Percentiles rank a stretch among this genome's conserved stretches.
These are phyloP conservation scores for Epistrophe grossulariae DNA, from an alignment of 2,888 invertebrate genomes.

Conservation along the genomic window DNA sequence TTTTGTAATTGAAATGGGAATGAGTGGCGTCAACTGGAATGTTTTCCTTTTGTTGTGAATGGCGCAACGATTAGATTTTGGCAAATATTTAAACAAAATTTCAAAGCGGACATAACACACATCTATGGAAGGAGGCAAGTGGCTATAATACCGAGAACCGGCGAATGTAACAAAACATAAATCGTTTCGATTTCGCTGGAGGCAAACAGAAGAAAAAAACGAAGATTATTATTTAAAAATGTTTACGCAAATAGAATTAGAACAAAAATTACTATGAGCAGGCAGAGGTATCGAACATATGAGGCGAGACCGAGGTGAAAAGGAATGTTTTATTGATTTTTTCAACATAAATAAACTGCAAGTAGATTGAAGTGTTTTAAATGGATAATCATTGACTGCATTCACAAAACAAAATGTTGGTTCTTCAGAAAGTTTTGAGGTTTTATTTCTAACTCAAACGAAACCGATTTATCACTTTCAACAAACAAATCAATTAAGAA, in stretches of 20 bases:
- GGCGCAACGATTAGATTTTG: constrained; percentile 21
- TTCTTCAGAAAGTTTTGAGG: constrained; percentile 23
- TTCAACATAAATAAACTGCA: constrained; percentile 11
- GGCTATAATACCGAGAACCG: neutral
- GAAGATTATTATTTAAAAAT: constrained; percentile 12
- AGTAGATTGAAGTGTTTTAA: neutral
- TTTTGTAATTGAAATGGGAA: neutral
- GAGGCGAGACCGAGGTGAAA: neutral
- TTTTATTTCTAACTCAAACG: neutral
- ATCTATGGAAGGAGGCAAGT: neutral
- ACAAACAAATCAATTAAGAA: constrained; percentile 27
- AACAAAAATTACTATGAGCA: constrained; percentile 9
- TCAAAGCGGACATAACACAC: constrained; percentile 25
- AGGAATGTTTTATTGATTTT: constrained; percentile 1
- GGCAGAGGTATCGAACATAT: neutral
- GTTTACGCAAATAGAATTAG: constrained; percentile 34
- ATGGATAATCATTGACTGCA: constrained; percentile 9
- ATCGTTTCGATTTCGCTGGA: constrained; percentile 41
- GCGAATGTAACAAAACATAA: constrained; percentile 1
- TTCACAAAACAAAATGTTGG: neutral
- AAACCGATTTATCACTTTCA: constrained; percentile 17
- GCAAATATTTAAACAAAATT: constrained; percentile 62
- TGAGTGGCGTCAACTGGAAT: constrained; percentile 17
- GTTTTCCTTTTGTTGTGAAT: constrained; percentile 5
- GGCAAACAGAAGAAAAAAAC: constrained; percentile 23